phyloP scores from a whole-genome alignment of 2,888 invertebrate genomes.

The Trachelus iudaicus region DNA sequence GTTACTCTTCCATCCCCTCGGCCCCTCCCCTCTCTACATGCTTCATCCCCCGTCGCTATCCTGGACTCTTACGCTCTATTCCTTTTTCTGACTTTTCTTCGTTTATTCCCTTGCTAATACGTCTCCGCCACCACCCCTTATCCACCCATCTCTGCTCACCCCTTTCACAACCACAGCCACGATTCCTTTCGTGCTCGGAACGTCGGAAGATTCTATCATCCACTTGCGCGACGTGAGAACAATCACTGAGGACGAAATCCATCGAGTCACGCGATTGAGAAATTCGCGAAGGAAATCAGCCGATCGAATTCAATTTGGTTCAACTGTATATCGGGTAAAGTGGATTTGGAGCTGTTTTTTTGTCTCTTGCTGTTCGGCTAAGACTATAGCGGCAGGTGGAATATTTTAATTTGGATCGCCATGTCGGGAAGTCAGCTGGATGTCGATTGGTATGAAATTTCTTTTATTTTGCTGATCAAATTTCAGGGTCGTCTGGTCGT shows the following conservation, averaged over 20 bases:
- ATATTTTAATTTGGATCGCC: background rate
- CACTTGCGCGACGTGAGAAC: background rate
- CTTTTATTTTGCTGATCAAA: background rate
- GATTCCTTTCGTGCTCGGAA: background rate
- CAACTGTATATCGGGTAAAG: background rate
- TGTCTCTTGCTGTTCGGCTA: background rate
- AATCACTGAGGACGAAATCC: background rate
- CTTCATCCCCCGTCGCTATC: background rate
- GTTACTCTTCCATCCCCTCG: too few species aligned
- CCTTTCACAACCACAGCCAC: background rate
- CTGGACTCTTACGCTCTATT: background rate
- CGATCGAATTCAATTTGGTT: background rate
- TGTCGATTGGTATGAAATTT: background rate
- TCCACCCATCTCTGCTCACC: background rate
- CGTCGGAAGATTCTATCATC: background rate
- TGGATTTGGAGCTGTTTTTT: background rate
- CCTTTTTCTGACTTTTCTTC: background rate
- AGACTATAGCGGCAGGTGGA: background rate
- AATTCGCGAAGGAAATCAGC: background rate
- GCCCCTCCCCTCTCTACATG: background rate
- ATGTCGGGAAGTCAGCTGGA: background rate
- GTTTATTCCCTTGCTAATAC: background rate
- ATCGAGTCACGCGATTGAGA: background rate
- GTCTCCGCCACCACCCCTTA: background rate
- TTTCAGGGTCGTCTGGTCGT: background rate